phyloP scores from a whole-genome alignment of 1,140 invertebrate genomes.

The Oreohelix idahoensis region DNA sequence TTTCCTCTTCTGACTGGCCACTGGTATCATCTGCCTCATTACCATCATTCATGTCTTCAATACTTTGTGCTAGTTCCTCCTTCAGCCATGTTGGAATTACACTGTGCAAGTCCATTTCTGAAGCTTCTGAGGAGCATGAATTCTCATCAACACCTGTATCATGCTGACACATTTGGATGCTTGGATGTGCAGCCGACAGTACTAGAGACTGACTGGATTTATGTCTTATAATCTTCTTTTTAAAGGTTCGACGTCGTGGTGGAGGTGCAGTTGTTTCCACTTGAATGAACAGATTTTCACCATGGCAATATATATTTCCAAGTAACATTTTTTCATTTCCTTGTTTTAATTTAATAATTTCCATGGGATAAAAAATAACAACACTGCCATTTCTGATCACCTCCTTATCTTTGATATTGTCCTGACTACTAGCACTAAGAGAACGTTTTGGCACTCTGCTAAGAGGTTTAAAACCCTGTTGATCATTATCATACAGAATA shows the following conservation, averaged over 20 bases:
- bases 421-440: conserved; percentile 59
- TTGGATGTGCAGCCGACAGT: neutral
- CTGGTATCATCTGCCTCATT: conserved; percentile 69
- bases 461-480: conserved; percentile 67
- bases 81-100: conserved; percentile 63
- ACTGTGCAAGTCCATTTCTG: conserved; percentile 28
- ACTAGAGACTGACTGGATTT: conserved; percentile 23
- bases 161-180: neutral
- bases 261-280: conserved; percentile 80
- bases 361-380: conserved; percentile 62
- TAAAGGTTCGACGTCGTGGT: conserved; percentile 64
- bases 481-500: conserved; percentile 66
- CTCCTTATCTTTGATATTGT: conserved; percentile 53
- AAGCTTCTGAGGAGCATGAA: conserved; percentile 35
- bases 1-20: conserved; percentile 62
- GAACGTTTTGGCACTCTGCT: conserved; percentile 58
- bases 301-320: conserved; percentile 76
- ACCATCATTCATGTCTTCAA: conserved; percentile 57
- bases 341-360: conserved; percentile 70
- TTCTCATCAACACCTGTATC: conserved; percentile 13
- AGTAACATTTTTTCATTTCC: conserved; percentile 76
- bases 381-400: conserved; percentile 56
- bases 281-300: conserved; percentile 78
- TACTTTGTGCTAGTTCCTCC: conserved; percentile 72
- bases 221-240: conserved; percentile 62